Conservation (phyloP, 2,797 vertebrate genomes). For the Loris lydekkerianus region DNA sequence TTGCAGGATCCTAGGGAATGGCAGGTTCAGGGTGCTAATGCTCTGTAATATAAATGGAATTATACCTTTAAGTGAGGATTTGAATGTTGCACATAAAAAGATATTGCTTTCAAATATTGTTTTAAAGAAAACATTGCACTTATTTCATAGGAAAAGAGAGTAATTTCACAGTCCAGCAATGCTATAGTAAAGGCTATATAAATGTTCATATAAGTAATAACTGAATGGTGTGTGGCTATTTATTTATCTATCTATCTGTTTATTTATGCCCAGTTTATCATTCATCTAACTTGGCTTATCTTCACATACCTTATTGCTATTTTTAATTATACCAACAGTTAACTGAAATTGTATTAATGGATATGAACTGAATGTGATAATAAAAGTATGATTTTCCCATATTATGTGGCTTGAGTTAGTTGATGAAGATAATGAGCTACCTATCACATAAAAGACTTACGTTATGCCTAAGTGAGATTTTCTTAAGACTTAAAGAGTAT, state of each 20-base stretch:
- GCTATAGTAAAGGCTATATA: constrained; percentile 61
- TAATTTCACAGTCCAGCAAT: constrained; percentile 75
- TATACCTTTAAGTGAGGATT: constrained; percentile 36
- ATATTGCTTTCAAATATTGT: neutral
- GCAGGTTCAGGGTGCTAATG: neutral
- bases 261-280: neutral
- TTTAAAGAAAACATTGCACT: constrained; percentile 44
- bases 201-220: constrained; percentile 76
- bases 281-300: neutral
- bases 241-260: neutral
- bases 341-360: constrained; percentile 61
- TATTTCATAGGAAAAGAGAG: constrained; percentile 62
- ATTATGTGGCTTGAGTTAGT: neutral
- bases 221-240: neutral
- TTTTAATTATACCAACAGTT: constrained; percentile 61
- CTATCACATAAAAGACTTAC: neutral
- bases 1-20: neutral
- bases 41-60: constrained; percentile 26
- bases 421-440: neutral
- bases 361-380: constrained; percentile 47
- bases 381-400: constrained; percentile 36
- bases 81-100: neutral
- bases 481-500: neutral
- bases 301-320: neutral
- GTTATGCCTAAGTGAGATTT: neutral